phyloP scores from a whole-genome alignment of 2,797 vertebrate genomes.

The Etheostoma perlongum region DNA sequence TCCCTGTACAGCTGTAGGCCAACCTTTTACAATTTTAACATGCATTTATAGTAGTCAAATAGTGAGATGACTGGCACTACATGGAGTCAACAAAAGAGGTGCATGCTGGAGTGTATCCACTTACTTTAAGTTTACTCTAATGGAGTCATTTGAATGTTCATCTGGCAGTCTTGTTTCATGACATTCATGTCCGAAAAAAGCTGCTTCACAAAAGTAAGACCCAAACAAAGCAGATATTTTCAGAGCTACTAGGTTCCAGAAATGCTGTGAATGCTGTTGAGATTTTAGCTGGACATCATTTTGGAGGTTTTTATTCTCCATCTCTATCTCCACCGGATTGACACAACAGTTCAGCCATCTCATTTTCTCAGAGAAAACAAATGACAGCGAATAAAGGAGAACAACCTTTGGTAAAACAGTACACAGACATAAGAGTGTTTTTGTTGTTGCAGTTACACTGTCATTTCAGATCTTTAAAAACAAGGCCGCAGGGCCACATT shows the following conservation, averaged over 20 bases:
- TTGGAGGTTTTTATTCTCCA: background rate
- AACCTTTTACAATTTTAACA: background rate
- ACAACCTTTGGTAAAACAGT: background rate
- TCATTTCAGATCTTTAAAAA: constrained; percentile 36
- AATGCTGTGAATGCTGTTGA: background rate
- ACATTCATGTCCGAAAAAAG: no score
- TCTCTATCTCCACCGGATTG: background rate
- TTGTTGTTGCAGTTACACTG: constrained; percentile 9
- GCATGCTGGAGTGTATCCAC: background rate
- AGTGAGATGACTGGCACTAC: background rate
- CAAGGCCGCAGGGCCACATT: constrained; percentile 27
- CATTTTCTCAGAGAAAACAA: background rate
- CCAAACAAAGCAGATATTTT: background rate
- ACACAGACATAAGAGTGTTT: constrained; percentile 2
- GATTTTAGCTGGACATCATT: background rate
- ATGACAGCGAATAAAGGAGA: background rate
- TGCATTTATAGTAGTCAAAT: background rate
- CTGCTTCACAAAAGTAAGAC: background rate
- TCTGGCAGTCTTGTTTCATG: background rate
- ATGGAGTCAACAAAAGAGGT: background rate
- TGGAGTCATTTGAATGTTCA: background rate
- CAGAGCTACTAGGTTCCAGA: background rate
- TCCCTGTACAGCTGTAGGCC: background rate
- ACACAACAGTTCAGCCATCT: background rate
- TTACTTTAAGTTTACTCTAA: background rate